Base-by-base conservation (phyloP, 2,888 invertebrate genomes). In the Ischnus inquisitorius region DNA sequence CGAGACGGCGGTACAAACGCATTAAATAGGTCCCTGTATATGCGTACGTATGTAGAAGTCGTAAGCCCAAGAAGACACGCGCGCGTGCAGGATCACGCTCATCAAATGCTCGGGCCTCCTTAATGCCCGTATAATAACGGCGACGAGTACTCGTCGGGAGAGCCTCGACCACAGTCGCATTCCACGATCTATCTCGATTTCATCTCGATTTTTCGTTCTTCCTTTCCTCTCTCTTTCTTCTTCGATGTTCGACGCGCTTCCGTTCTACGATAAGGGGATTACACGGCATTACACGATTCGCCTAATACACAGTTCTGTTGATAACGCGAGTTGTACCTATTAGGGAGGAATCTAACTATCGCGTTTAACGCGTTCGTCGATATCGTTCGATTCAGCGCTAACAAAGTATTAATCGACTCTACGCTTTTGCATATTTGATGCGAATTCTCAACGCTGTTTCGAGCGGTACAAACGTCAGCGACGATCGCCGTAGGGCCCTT, bases 21-120 rank as follows among this genome's bases (percentile, higher is more conserved):
- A 77, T 77, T 68, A 68, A 68, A 68, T 48, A 25, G 10, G 25
- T n/a, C n/a, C 34, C n/a, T n/a, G 34, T 34, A 14, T 54, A 5
- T 28, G n/a, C 48, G 28, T 68, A 68, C 25, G 16, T 46, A 48
- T 28, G 48, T 14, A 16, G n/a, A 12, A 48, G 48, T 46, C 25
- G 48, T 68, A 60, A 60, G 25, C 25, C 34, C 5, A 28, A 6
- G 48, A 68, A 68, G 25, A 68, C 54, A 19, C 10, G 22, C n/a
- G 34, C n/a, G 39, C 64, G 39, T 34, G 39, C 34, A 34, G 16
- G 16, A 64, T 64, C 39, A n/a, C 34, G n/a, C 46, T 48, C 68
- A 48, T 68, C 25, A 48, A 68, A 48, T 48, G 16, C 48, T 60
- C 60, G 12, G 60, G 28, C 12, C 28, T 51, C 48, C 28, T 48